Base-by-base conservation (phyloP, 2,888 invertebrate genomes). In the Scaptomyza caliginosa region DNA sequence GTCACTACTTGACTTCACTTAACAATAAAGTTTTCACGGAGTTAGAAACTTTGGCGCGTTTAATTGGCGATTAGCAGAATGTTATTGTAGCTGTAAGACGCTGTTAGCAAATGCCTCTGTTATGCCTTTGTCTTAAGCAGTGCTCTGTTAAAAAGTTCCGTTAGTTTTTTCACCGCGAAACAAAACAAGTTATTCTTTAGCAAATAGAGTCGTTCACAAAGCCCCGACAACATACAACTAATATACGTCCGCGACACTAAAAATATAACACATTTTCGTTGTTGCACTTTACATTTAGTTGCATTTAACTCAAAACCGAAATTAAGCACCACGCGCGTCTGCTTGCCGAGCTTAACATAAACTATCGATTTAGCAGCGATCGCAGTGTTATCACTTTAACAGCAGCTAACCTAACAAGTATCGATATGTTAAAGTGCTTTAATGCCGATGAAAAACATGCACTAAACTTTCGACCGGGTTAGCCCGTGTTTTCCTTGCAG, bases 401-500 rank as follows among this genome's bases (percentile, higher is more conserved):
- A 16, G 49, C 59, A 58, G n/a, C 19, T 36, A 48, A 55, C 23
- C 23, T 34, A 23, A 49, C 28, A 11, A 19, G 4, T 16, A 8
- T 50, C 13, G 13, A 50, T 36, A 13, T 26, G 3, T 1, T n/a
- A 19, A 28, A 13, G 6, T 7, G 16, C 2, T 10, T 19, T 30
- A 4, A 42, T 7, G 4, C 13, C 24, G 1, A 17, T 0, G 4
- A 13, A 24, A 23, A 24, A 32, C 48, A 24, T 16, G 26, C 73
- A 69, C 77, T 79, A 73, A 74, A 73, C 72, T 72, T 30, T 39
- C n/a, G 8, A 49, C 48, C 71, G 82, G 68, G 87, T 86, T 90
- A 90, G 93, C 93, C 90, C 89, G 92, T 91, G 89, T 93, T 91
- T 83, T 90, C 91, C 56, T 92, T 94, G 69, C 93, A 95, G 94